Evolutionary conservation across 92 coral and sea anemone species (phyloP).

Genomic region (Porites divaricata): DNA sequence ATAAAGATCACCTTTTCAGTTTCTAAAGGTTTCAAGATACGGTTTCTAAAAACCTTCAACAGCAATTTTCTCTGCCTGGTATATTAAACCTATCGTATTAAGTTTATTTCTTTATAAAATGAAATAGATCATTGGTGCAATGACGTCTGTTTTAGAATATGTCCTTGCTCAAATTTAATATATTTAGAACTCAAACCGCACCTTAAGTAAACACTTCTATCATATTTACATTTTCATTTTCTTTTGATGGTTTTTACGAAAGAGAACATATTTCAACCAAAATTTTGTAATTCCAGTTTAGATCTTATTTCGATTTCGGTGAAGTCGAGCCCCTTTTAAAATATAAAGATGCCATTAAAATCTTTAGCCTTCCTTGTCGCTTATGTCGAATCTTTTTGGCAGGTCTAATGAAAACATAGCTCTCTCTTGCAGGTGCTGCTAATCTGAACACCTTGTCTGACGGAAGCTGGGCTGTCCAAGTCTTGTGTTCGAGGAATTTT

Average conservation of each 20-base stretch:
- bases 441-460: background rate
- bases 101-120: background rate
- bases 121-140: background rate
- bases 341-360: too few species aligned
- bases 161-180: background rate
- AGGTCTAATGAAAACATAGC: background rate
- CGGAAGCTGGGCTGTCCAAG: constrained; percentile 31
- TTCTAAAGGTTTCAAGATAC: background rate
- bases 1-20: background rate
- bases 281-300: background rate
- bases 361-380: too few species aligned
- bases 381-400: background rate
- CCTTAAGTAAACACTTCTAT: constrained; percentile 7
- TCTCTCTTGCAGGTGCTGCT: constrained; percentile 9
- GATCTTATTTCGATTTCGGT: background rate
- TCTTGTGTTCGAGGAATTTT: constrained; percentile 21
- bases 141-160: background rate
- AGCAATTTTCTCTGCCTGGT: too few species aligned
- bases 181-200: constrained; percentile 5
- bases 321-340: too few species aligned
- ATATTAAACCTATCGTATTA: too few species aligned
- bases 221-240: background rate
- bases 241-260: background rate
- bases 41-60: background rate
- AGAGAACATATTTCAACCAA: background rate